Percentiles rank a stretch among this genome's conserved stretches.
Evolutionary conservation across 2,113 vertebrate genomes (phyloP).

Genomic region (Atherinomorus stipes): DNA sequence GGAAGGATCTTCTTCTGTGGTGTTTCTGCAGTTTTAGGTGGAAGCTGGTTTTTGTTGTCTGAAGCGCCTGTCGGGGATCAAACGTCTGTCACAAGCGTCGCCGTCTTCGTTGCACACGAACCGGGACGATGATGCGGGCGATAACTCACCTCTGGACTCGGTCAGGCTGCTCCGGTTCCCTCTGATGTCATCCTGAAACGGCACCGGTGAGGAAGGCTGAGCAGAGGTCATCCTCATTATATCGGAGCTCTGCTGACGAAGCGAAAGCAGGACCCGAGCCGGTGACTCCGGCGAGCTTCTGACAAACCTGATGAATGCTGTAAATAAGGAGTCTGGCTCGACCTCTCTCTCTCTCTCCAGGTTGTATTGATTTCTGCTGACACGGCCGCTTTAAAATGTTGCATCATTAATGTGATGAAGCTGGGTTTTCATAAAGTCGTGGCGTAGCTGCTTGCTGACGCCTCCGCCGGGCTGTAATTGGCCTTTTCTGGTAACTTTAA

Average conservation of each 20-base stretch:
- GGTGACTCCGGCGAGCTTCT: constrained; percentile 31
- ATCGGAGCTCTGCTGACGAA: constrained; percentile 46
- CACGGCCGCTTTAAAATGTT: constrained; percentile 34
- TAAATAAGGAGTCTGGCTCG: constrained; percentile 55
- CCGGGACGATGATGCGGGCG: no score
- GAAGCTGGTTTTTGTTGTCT: no score
- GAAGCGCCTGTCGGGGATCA: no score
- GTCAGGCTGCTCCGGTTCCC: no score
- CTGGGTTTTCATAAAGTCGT: constrained; percentile 35
- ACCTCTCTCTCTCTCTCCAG: neutral
- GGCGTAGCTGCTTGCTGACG: constrained; percentile 17
- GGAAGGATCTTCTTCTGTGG: no score
- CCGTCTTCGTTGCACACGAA: no score
- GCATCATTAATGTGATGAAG: constrained; percentile 57
- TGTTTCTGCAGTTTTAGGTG: no score
- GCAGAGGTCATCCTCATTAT: constrained; percentile 49
- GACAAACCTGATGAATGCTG: constrained; percentile 53
- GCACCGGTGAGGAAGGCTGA: neutral
- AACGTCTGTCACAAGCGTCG: no score
- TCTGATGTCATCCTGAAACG: no score
- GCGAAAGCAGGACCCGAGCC: neutral
- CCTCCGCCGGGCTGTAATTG: constrained; percentile 2
- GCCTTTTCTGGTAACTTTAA: constrained; percentile 21
- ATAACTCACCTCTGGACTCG: no score
- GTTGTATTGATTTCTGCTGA: constrained; percentile 41